phyloP scores from a whole-genome alignment of 1,140 invertebrate genomes.

The Drosophila sproati region DNA sequence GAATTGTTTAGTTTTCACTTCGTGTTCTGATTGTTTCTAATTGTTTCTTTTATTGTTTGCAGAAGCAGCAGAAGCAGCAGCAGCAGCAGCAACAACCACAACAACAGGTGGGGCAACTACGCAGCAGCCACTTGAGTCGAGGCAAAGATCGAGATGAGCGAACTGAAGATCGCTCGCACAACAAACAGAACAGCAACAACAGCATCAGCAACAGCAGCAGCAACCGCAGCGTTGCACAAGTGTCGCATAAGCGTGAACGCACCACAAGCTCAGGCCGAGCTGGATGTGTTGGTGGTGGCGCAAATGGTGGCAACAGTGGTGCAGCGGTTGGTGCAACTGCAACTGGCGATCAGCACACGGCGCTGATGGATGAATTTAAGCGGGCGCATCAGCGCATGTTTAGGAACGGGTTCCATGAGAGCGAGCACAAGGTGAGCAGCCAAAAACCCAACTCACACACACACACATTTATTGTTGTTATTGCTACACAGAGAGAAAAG shows the following conservation, averaged over 20 bases:
- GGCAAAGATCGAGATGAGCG: slow-evolving; percentile 37
- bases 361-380: slow-evolving; percentile 95
- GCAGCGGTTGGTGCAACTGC: slow-evolving; percentile 54
- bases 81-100: slow-evolving; percentile 44
- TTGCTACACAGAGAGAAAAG: background rate
- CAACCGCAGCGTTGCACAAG: slow-evolving; percentile 42
- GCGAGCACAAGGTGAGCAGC: slow-evolving; percentile 80
- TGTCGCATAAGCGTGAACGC: slow-evolving; percentile 66
- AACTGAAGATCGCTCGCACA: slow-evolving; percentile 44
- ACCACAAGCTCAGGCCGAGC: slow-evolving; percentile 26
- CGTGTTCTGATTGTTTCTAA: slow-evolving; percentile 22
- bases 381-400: slow-evolving; percentile 94
- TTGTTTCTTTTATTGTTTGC: slow-evolving; percentile 34
- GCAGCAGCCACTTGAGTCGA: slow-evolving; percentile 42
- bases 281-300: slow-evolving; percentile 10
- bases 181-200: slow-evolving; percentile 22
- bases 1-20: background rate
- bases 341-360: slow-evolving; percentile 88
- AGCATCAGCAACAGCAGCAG: slow-evolving; percentile 19
- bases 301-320: background rate
- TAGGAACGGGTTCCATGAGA: slow-evolving; percentile 85
- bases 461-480: slow-evolving; percentile 15
- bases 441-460: slow-evolving; percentile 9
- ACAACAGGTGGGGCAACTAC: slow-evolving; percentile 31
- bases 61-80: slow-evolving; percentile 41